Evolutionary conservation across 2,113 vertebrate species (phyloP), one percentile per base, ranked within the genome.

Genomic region (Thymallus thymallus): DNA sequence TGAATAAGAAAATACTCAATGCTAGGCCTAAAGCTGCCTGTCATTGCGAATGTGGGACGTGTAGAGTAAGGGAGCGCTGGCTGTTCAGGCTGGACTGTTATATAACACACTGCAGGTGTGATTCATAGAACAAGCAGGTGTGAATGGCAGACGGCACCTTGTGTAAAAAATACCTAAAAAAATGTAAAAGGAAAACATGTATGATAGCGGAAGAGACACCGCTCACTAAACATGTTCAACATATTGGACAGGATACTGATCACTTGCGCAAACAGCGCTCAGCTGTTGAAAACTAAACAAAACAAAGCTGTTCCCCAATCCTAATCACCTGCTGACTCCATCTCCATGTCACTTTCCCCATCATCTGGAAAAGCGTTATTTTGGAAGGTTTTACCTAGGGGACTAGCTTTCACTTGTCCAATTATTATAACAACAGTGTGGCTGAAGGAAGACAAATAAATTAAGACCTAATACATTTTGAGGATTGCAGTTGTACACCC

Each of bases 41-140:
- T 82, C 76, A 75, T 75, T 77, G 64, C 61, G 62, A 70, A 88
- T 78, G 67, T 79, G 16, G 16, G 48, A 5, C 48, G 16, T 51
- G 13, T 18, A 51, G 14, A 51, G 13, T 18, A 18, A 51, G 73
- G 61, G 55, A 46, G 65, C 0, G 67, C 66, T 87, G 9, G 9
- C 9, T 12, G 35, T 41, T 41, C 35, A 41, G 9, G 35, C 2
- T 10, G 67, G 70, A 58, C 30, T 9, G 74, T 87, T 85, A 68
- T 78, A 67, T 86, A 82, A 86, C 81, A 71, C n/a, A 46, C 75
- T 80, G 87, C 82, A 41, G 88, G 85, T 89, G 85, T 80, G 62
- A 77, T 74, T 82, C 72, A 74, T 73, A 72, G 63, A 75, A 71
- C 69, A 72, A 20, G 12, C n/a, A 56, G 46, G n/a, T 16, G 58